A percentile compares a stretch with the other conserved stretches of the same genome.
Evolutionary conservation across 2,888 invertebrate genomes (phyloP).

Genomic region (Anthophora plumipes): DNA sequence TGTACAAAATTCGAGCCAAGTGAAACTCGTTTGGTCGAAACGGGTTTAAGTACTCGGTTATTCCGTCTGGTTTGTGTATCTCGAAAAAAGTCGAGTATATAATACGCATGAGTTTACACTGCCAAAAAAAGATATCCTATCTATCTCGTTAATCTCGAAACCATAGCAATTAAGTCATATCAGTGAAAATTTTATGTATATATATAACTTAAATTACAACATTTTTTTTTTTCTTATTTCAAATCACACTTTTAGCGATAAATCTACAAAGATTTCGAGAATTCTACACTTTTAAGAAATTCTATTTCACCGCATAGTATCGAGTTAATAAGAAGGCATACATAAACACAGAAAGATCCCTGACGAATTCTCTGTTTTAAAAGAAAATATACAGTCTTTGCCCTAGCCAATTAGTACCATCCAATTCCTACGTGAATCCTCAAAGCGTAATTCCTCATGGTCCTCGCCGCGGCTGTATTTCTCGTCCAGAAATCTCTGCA

Average conservation of each 20-base stretch:
- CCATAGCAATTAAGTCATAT: neutral
- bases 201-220: no score
- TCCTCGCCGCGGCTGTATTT: slow-evolving; percentile 9
- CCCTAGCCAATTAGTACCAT: slow-evolving; percentile 32
- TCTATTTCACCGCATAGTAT: no score
- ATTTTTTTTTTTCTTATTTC: no score
- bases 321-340: no score
- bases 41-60: neutral
- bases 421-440: slow-evolving; percentile 12
- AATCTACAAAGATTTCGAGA: no score
- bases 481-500: slow-evolving; percentile 52
- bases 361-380: neutral
- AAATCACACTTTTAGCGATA: no score
- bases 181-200: no score
- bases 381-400: neutral
- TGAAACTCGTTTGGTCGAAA: neutral
- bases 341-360: no score
- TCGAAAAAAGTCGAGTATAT: no score
- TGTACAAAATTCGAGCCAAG: neutral
- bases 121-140: no score
- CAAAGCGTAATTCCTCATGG: slow-evolving; percentile 41
- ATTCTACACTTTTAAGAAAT: no score
- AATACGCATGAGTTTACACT: neutral
- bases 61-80: neutral
- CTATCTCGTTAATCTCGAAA: neutral